Base-by-base conservation (phyloP, 1,140 invertebrate genomes). In the Nasonia longicornis region DNA sequence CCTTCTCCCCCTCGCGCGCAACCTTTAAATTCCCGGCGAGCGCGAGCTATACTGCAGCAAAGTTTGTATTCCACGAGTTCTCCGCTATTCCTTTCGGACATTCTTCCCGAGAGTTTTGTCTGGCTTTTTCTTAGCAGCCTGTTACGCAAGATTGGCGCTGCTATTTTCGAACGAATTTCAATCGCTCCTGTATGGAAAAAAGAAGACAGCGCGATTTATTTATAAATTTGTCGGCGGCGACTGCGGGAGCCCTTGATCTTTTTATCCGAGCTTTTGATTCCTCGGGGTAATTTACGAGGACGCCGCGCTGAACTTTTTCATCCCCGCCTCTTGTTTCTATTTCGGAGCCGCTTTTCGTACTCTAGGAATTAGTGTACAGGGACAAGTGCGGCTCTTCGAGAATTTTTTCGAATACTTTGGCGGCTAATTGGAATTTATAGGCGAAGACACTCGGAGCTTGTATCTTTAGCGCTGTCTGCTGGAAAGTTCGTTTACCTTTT, bases 1-100 rank as follows among this genome's bases (percentile, higher is more conserved):
- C 70, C 16, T 42, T 71, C 69, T 70, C 69, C 26, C 29, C 26
- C n/a, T n/a, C 63, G 63, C n/a, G 63, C 26, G 38, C 14, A 71
- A 42, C 70, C n/a, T 45, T 45, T 42, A 42, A n/a, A 71, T 71
- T 71, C 38, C n/a, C 38, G 16, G 45, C 31, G 20, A 69, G 66
- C 11, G 14, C 45, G 10, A 3, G 45, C 20, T 66, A 22, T 71
- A 42, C 16, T 71, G 14, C 70, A 71, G 26, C n/a, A 42, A 42
- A 71, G 70, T 71, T 71, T 48, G 2, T 42, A 71, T 14, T 71
- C 70, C 70, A 4, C 70, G 70, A 35, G 16, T 20, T 70, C 31
- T 70, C 31, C 3, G 29, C 14, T 35, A 3, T 31, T 70, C 8
- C 22, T 70, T 69, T 69, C 35, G 29, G 66, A 31, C 6, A 22